phyloP scores from a whole-genome alignment of 1,140 invertebrate species.

The Diuraphis noxia region DNA sequence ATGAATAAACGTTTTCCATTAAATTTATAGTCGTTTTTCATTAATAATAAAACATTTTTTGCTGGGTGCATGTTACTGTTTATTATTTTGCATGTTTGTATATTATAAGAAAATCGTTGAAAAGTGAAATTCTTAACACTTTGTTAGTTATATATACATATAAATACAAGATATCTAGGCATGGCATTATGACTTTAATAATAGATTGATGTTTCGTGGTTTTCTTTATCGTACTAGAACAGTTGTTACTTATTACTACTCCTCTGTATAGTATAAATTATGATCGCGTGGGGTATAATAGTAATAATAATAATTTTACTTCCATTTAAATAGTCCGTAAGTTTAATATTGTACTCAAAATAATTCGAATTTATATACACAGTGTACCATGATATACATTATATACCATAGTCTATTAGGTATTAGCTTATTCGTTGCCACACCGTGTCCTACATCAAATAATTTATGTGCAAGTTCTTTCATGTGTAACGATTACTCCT shows the following conservation, averaged over 20 bases:
- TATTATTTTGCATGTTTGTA: background rate
- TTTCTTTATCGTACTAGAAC: background rate
- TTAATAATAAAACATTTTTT: too few relatives aligned
- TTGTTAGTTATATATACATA: background rate
- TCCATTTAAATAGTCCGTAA: background rate
- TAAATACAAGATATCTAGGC: background rate
- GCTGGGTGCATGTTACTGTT: background rate
- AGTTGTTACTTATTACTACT: background rate
- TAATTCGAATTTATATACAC: background rate
- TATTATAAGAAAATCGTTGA: background rate
- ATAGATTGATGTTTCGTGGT: background rate
- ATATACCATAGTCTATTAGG: background rate
- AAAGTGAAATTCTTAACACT: background rate
- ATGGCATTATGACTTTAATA: background rate
- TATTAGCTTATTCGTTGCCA: background rate
- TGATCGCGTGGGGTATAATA: background rate
- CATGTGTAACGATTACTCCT: background rate
- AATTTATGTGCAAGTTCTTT: background rate
- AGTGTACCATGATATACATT: background rate
- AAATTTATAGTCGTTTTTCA: too few relatives aligned
- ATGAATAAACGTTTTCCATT: too few relatives aligned
- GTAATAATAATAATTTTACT: background rate
- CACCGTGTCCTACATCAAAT: background rate
- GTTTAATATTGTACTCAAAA: background rate
- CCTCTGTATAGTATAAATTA: background rate